Evolutionary conservation across 2,888 invertebrate species (phyloP), one percentile per base, ranked within the genome.

Genomic region (Rhimphoctona megacephalus): DNA sequence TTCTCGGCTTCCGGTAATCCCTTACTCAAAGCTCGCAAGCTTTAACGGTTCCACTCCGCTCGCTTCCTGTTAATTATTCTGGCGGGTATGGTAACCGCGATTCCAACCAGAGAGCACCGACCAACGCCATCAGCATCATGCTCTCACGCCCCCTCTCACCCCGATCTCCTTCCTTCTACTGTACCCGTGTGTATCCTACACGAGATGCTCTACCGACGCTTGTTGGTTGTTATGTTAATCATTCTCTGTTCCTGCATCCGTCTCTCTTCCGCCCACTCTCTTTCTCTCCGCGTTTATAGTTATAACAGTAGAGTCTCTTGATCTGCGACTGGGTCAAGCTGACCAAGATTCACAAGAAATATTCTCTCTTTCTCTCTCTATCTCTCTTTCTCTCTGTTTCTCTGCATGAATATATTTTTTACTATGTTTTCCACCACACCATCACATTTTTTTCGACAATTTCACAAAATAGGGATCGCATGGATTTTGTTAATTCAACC

Each of bases 11-110:
- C 84, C 86, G 81, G 84, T 86, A 86, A 86, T 86, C 81, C 84
- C 73, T 84, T 84, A 79, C 84, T 81, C 84, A 81, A 84, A 81
- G 79, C 81, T 86, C 78, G 81, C 84, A 82, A 61, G 86, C 84
- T 86, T 84, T 81, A 86, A 81, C 84, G 81, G 73, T 84, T 84
- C 84, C 86, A 84, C 84, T 74, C 61, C 67, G 80, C 80, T 66
- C 52, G 52, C 81, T 84, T 84, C 84, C 84, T 86, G 86, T 86
- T 86, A 86, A 86, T 86, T 86, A 86, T 84, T 86, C 86, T 81
- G 73, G 84, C 78, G 84, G 81, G 76, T 77, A 43, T 57, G 57
- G 81, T 81, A 84, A 84, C 84, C 81, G 81, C 81, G 86, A 81
- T 84, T 81, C 78, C 46, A 61, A 57, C 81, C 67, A 70, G 70